phyloP scores from a whole-genome alignment of 2,113 vertebrate species.

The Talpa occidentalis region DNA sequence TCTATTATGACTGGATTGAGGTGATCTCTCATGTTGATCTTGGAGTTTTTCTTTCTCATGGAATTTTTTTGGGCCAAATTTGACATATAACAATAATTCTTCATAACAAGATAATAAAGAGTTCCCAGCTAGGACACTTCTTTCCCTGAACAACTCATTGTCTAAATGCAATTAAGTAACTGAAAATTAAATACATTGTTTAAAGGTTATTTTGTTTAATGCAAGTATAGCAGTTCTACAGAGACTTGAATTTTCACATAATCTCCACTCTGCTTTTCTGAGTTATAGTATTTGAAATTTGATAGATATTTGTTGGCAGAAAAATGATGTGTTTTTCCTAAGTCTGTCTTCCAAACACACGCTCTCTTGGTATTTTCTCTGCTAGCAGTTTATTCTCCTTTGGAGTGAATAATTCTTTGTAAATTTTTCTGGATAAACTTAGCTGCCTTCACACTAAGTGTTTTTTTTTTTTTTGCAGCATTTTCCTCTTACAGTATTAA shows the following conservation, averaged over 20 bases:
- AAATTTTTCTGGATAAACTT: neutral
- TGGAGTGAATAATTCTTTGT: neutral
- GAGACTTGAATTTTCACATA: neutral
- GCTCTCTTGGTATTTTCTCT: neutral
- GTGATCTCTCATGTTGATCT: neutral
- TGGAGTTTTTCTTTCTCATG: neutral
- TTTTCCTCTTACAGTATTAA: neutral
- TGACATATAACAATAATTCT: neutral
- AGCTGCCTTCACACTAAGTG: neutral
- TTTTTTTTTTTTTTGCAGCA: neutral
- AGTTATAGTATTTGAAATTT: neutral
- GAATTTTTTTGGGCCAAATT: neutral
- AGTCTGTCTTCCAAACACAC: neutral
- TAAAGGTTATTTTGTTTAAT: conserved; percentile 26
- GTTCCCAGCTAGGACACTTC: neutral
- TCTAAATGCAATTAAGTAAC: conserved; percentile 12
- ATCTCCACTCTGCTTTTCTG: neutral
- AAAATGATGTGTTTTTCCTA: neutral
- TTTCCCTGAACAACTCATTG: neutral
- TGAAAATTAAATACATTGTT: neutral
- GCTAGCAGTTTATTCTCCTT: neutral
- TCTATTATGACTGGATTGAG: neutral
- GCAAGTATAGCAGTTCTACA: neutral
- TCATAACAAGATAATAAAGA: neutral
- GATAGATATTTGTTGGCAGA: neutral